Evolutionary conservation across 2,888 invertebrate genomes (phyloP), one percentile per base, ranked within the genome.

Genomic region (Clepsis dumicolana): DNA sequence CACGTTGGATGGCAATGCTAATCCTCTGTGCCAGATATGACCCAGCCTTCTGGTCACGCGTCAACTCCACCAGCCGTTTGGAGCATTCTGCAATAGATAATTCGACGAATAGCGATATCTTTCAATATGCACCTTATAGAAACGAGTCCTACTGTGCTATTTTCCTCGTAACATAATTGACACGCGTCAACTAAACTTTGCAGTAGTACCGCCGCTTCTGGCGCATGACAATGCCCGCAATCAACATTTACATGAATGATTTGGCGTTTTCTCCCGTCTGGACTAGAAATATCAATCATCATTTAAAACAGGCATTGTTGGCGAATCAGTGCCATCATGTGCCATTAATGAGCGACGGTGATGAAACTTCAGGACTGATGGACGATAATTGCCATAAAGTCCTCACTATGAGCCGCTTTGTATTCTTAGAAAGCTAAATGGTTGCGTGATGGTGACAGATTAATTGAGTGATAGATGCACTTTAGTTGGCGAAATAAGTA

Each of bases 221-320:
- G 7, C 10, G 3, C 27, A 3, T 21, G 1, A 63, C 67, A 67
- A 67, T 67, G 38, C 18, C 14, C 38, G 38, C 56, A 67, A 67
- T 67, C 67, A 67, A 50, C 50, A 24, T 57, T 57, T 62, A 56
- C 56, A 62, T 56, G 44, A 56, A 67, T 67, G 67, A 67, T 63
- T 35, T 62, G 24, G 62, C 62, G 24, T 32, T 63, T 63, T 62
- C 64, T 50, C 38, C 32, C 29, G 52, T 21, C 32, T 63, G 67
- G 38, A 63, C 62, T 63, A 67, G 50, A 57, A 57, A 67, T 67
- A 67, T 67, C 67, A 67, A 67, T 67, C 67, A 63, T 67, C 67
- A 50, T 67, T 63, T 38, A 62, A 62, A 38, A 48, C 54, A 50
- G 50, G 48, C 35, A 62, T 62, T 38, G 56, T 56, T 35, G 21